Base-by-base conservation (phyloP, 2,113 vertebrate genomes). In the Anthoscopus minutus region DNA sequence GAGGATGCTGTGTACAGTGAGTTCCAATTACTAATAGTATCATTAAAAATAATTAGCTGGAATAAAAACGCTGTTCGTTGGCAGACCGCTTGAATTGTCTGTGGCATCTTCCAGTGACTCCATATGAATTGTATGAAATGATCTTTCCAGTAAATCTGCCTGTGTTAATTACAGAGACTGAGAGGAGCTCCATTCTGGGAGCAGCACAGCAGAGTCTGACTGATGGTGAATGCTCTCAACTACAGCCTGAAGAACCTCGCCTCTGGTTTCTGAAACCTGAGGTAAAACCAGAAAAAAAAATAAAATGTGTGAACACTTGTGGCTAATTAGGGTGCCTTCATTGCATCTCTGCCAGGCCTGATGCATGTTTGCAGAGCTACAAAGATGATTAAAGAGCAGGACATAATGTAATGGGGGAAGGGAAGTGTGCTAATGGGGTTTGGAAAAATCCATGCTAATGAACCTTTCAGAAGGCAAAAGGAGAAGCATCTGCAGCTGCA, bases 21-120 rank as follows among this genome's bases (percentile, higher is more conserved):
- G 74, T 44, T 92, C 91, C 74, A 88, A 71, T 69, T 77, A 82
- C 92, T 93, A 94, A 91, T 60, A 82, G 81, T 40, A 73, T 81
- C 84, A 94, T 94, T 95, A 97, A 92, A 96, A 96, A 94, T 89
- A 95, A 95, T 94, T 91, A 92, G 77, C 56, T 81, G 64, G 82
- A 93, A 90, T 79, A 92, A 74, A 92, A 96, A 86, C 51, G 74
- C 35, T 70, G 83, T 95, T 54, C 92, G 90, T 74, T 95, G 91
- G 77, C 92, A 91, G 82, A 57, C 62, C 31, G 8, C 79, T 94
- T 5, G 77, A 94, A 48, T 70, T 54, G 45, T 95, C 89, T 81
- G 70, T 1, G 2, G 78, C 64, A 79, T 81, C 82, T 95, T 89
- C 78, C 77, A 86, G 85, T 70, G 76, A 53, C 80, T 96, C 85